Conservation (phyloP, 2,113 vertebrate species). For the Astatotilapia flaviijosephi region DNA sequence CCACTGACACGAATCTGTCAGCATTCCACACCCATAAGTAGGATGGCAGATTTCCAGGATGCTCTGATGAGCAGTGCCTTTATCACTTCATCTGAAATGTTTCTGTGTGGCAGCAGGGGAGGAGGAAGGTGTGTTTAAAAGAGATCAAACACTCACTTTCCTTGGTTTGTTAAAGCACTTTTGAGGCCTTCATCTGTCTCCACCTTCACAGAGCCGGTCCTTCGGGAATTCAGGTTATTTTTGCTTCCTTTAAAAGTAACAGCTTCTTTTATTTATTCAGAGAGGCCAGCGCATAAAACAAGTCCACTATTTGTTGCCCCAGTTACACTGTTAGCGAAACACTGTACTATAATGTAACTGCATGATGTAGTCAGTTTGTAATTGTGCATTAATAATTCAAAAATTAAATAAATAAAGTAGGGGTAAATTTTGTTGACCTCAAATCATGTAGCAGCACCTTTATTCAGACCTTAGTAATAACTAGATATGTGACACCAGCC, state of each 20-base stretch:
- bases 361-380: neutral
- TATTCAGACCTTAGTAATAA: neutral
- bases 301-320: neutral
- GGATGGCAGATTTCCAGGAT: neutral
- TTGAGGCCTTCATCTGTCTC: slow-evolving; percentile 28
- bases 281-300: neutral
- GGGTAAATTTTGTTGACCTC: neutral
- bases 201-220: slow-evolving; percentile 33
- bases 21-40: neutral
- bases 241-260: slow-evolving; percentile 49
- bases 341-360: neutral
- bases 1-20: neutral
- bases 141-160: neutral
- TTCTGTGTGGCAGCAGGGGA: neutral
- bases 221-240: slow-evolving; percentile 57
- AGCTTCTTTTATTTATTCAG: slow-evolving; percentile 51
- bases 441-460: neutral
- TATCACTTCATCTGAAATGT: neutral
- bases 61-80: neutral
- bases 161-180: slow-evolving; percentile 12
- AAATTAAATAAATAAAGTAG: neutral
- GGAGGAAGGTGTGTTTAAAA: neutral
- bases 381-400: neutral
- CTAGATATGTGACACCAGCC: neutral
- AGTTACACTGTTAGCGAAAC: neutral